Conservation (phyloP, 2,797 vertebrate genomes). For the Chanos chanos region DNA sequence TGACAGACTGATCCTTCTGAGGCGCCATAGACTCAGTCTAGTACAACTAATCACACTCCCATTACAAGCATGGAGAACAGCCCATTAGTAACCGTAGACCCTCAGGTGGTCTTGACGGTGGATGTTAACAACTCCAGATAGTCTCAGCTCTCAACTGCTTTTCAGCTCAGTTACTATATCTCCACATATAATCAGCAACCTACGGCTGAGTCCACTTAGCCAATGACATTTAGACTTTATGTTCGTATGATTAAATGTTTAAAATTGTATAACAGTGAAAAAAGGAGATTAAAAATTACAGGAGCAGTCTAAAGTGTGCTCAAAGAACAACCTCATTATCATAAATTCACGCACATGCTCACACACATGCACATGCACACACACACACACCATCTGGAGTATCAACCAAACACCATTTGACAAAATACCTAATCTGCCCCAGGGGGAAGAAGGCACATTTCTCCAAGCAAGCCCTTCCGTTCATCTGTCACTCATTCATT, state of each 20-base stretch:
- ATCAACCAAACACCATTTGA: slow-evolving; percentile 48
- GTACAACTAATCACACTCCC: not conserved
- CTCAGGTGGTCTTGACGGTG: slow-evolving; percentile 2
- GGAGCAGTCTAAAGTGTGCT: no score
- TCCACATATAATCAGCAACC: no score
- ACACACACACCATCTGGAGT: slow-evolving; percentile 50
- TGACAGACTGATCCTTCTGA: not conserved
- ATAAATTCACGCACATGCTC: not conserved
- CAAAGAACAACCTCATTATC: not conserved
- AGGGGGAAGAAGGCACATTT: slow-evolving; percentile 33
- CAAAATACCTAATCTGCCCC: slow-evolving; percentile 54
- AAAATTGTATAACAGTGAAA: not conserved
- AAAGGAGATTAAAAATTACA: no score
- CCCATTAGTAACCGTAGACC: slow-evolving; percentile 5
- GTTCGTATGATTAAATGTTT: not conserved
- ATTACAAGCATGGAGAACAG: slow-evolving; percentile 12
- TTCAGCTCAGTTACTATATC: no score
- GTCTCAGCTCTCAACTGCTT: no score
- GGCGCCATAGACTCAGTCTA: slow-evolving; percentile 1
- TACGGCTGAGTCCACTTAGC: no score
- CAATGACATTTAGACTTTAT: not conserved
- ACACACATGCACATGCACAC: slow-evolving; percentile 30
- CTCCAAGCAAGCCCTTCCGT: slow-evolving; percentile 23
- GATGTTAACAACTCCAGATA: no score
- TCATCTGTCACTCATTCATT: slow-evolving; percentile 37